Conservation (phyloP, 2,113 vertebrate species). For the Phasianus colchicus region DNA sequence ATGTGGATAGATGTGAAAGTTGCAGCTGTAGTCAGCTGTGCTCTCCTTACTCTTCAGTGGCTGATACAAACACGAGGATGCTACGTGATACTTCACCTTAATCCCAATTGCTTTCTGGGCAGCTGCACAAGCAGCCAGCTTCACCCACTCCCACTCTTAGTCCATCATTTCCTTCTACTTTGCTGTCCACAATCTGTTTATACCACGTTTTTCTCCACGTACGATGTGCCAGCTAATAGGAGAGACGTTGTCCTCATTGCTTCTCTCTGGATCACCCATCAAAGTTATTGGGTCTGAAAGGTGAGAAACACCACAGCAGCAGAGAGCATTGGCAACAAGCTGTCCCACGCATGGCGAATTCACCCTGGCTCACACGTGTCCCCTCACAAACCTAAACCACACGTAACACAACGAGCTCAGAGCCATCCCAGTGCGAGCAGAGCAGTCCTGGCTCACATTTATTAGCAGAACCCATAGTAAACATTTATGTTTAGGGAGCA, state of each 20-base stretch:
- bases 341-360: neutral
- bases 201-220: neutral
- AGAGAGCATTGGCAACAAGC: neutral
- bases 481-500: conserved; percentile 33
- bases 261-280: neutral
- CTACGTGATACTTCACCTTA: conserved; percentile 35
- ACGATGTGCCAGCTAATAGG: neutral
- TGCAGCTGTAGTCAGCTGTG: neutral
- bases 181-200: conserved; percentile 6
- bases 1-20: neutral
- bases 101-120: conserved; percentile 36
- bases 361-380: neutral
- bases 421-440: neutral
- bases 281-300: neutral
- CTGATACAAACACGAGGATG: conserved; percentile 17
- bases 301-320: neutral
- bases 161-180: neutral
- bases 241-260: neutral
- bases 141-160: conserved; percentile 6
- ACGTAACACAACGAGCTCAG: neutral
- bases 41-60: conserved; percentile 23
- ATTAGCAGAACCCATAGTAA: conserved; percentile 19
- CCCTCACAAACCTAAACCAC: neutral
- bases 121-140: conserved; percentile 50
- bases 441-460: conserved; percentile 26